Evolutionary conservation across 2,888 invertebrate species (phyloP), one percentile per base, ranked within the genome.

Genomic region (Synanthedon tipuliformis): DNA sequence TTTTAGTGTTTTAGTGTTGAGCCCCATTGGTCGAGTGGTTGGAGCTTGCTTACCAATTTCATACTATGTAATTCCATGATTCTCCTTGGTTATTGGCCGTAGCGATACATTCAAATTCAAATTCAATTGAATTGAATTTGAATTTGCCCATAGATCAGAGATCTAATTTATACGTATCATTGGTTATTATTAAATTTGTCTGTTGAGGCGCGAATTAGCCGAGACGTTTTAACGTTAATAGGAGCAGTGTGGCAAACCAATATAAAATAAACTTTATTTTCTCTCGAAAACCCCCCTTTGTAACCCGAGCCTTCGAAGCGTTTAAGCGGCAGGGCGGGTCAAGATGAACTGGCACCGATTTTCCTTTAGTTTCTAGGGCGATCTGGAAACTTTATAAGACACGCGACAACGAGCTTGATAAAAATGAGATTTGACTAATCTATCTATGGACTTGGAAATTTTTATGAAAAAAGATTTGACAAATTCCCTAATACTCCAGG

Each of bases 101-200:
- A 18, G 18, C 18, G 3, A 18, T 18, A 18, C 18, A 18, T n/a
- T n/a, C n/a, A n/a, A n/a, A n/a, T n/a, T n/a, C n/a, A n/a, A n/a
- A n/a, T n/a, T n/a, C n/a, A n/a, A n/a, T n/a, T n/a, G n/a, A n/a
- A n/a, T n/a, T n/a, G n/a, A n/a, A n/a, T n/a, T n/a, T n/a, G n/a
- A n/a, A n/a, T n/a, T n/a, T n/a, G n/a, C n/a, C 41, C 54, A 53
- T 55, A 45, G 8, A 45, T 13, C n/a, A 1, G 11, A 2, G 1
- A 53, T 41, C 53, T 34, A 51, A 63, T 60, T 49, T 61, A 66
- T 64, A 68, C 65, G 13, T 45, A 71, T 70, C 66, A 70, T 71
- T 74, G 72, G 66, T 71, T 66, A 65, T 72, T 75, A 77, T 76
- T 78, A 74, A 77, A 76, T 81, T 81, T 76, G 78, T 75, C 80